Evolutionary conservation across 2,888 invertebrate species (phyloP).

Genomic region (Eledona agricola): DNA sequence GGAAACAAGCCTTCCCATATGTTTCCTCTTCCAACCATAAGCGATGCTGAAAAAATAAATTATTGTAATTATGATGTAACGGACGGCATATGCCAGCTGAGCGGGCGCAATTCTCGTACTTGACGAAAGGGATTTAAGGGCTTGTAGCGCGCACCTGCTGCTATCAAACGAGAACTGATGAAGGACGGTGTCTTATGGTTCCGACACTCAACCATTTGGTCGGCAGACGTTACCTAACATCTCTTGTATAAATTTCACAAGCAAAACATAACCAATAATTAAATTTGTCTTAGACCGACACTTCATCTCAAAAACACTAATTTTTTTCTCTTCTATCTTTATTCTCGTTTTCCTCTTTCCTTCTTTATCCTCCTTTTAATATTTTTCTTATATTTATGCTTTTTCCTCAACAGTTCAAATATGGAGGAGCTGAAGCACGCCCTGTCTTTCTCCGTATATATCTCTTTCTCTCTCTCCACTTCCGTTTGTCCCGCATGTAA

Average conservation of each 20-base stretch:
- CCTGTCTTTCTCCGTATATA: no score
- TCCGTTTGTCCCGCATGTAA: no score
- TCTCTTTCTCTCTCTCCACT: no score
- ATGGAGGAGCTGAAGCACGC: no score
- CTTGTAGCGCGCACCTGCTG: constrained; percentile 43
- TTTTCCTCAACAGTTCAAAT: no score
- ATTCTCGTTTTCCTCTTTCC: no score
- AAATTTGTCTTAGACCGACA: no score
- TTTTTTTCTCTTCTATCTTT: no score
- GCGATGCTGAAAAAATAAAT: constrained; percentile 48
- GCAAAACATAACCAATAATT: no score
- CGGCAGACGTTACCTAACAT: neutral
- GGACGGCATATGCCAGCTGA: constrained; percentile 55
- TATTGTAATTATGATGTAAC: constrained; percentile 62
- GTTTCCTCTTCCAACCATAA: constrained; percentile 40
- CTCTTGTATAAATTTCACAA: neutral
- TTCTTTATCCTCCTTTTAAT: no score
- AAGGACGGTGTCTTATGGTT: constrained; percentile 23
- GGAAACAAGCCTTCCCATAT: constrained; percentile 50
- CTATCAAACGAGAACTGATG: neutral
- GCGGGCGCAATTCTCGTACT: constrained; percentile 45
- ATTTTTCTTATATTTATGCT: no score
- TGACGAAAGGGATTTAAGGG: constrained; percentile 43
- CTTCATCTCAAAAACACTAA: no score
- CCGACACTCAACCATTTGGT: neutral